phyloP scores from a whole-genome alignment of 2,888 invertebrate genomes.

The Ptilodon capucinus region DNA sequence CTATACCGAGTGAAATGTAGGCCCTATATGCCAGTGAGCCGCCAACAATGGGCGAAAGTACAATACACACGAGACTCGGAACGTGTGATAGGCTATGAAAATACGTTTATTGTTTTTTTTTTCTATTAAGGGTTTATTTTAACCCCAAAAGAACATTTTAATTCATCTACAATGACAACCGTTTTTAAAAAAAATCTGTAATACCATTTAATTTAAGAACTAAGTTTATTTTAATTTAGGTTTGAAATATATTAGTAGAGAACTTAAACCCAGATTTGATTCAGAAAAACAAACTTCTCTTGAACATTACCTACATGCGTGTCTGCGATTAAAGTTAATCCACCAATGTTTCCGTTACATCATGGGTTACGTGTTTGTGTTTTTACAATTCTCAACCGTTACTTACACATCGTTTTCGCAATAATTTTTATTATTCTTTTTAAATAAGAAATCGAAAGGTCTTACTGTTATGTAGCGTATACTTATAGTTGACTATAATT shows the following conservation, averaged over 20 bases:
- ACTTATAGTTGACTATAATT: not conserved
- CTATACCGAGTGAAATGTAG: not conserved
- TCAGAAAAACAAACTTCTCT: no score
- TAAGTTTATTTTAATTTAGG: no score
- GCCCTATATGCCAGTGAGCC: not conserved
- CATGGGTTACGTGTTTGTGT: not conserved
- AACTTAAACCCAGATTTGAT: no score
- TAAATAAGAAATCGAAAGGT: not conserved
- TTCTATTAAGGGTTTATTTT: no score
- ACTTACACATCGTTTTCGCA: not conserved
- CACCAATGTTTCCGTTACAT: not conserved
- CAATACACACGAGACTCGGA: not conserved
- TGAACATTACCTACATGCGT: no score
- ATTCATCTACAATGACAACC: no score
- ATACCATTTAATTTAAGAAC: no score
- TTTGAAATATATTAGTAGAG: no score
- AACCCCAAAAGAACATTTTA: no score
- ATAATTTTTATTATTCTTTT: constrained; percentile 15
- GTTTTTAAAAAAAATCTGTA: no score
- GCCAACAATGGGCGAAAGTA: constrained; percentile 15
- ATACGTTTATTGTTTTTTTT: no score
- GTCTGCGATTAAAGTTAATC: not conserved
- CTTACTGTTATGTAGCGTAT: not conserved
- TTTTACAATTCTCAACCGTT: not conserved
- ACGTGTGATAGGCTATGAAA: not conserved